phyloP scores from a whole-genome alignment of 1,140 invertebrate species.

The Atta colombica region DNA sequence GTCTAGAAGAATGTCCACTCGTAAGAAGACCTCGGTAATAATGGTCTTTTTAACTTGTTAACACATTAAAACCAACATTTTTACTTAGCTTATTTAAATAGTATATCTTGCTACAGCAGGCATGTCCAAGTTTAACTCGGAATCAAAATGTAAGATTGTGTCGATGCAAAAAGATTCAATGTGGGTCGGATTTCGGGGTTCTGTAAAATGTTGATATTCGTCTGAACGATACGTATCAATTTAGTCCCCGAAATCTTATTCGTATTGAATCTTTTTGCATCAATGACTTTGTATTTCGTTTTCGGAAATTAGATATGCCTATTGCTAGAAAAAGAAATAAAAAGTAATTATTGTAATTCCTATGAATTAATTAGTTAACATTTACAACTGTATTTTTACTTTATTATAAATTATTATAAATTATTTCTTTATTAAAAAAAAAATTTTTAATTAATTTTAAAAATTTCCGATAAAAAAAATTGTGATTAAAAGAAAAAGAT shows the following conservation, averaged over 20 bases:
- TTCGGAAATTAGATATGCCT: no score
- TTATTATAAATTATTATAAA: not conserved
- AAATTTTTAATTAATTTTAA: not conserved
- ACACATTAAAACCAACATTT: not conserved
- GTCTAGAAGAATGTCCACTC: constrained; percentile 55
- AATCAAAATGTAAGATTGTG: no score
- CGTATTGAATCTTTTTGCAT: no score
- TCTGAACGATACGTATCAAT: no score
- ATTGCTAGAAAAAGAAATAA: not conserved
- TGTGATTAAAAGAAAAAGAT: not conserved
- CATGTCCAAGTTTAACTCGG: no score
- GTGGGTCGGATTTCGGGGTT: no score
- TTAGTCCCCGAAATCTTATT: no score
- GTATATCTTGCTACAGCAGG: not conserved
- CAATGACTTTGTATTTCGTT: no score
- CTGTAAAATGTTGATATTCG: no score
- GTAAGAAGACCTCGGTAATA: constrained; percentile 36
- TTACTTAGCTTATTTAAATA: not conserved
- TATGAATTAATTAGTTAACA: not conserved
- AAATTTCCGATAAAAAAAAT: not conserved
- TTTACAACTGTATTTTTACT: not conserved
- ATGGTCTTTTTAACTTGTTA: not conserved
- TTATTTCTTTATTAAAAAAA: constrained; percentile 1
- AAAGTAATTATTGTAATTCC: not conserved
- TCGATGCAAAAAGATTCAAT: no score